Evolutionary conservation across 2,797 vertebrate genomes (phyloP), one percentile per base, ranked within the genome.

Genomic region (Crenichthys baileyi): DNA sequence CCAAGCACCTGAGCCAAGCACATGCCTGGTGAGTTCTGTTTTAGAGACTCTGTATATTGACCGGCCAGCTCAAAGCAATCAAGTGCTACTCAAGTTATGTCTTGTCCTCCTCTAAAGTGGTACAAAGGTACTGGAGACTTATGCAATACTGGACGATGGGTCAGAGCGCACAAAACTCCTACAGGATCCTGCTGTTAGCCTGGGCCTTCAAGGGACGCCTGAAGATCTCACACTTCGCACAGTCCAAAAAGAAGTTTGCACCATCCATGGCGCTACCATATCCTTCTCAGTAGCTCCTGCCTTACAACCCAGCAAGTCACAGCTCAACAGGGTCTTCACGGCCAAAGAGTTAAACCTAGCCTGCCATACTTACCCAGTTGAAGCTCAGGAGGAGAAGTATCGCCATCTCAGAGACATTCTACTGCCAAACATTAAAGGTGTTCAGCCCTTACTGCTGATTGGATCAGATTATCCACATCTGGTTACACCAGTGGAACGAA

Each of bases 201-300:
- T 63, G n/a, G 73, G 73, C 1, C 56, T 63, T 8, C n/a, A 63
- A 6, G 58, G 41, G 26, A 6, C 12, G 29, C 16, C 44, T 63
- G 44, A 75, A n/a, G 73, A 50, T 18, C 73, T 75, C 7, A 20
- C 73, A 31, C 58, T 75, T 2, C 18, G 18, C 22, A 75, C 41
- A 0, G n/a, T 63, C n/a, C 13, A n/a, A 2, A 41, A 75, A 63
- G 41, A 75, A 1, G 44, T 61, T 15, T 48, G 56, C 26, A 75
- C 39, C 7, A 61, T 75, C 2, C 18, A 48, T 22, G 73, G 73
- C 12, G 18, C 18, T n/a, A 75, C 41, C 9, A 44, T 75, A 1
- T 48, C 56, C 18, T 75, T 75, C 12, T 61, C 58, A 0, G 26
- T 75, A n/a, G 15, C 73, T 48, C 58, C 73, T 48, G 58, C 58